These are phyloP conservation scores for Isurus oxyrinchus DNA, from an alignment of 2,113 vertebrate species.

Conservation along the genomic window DNA sequence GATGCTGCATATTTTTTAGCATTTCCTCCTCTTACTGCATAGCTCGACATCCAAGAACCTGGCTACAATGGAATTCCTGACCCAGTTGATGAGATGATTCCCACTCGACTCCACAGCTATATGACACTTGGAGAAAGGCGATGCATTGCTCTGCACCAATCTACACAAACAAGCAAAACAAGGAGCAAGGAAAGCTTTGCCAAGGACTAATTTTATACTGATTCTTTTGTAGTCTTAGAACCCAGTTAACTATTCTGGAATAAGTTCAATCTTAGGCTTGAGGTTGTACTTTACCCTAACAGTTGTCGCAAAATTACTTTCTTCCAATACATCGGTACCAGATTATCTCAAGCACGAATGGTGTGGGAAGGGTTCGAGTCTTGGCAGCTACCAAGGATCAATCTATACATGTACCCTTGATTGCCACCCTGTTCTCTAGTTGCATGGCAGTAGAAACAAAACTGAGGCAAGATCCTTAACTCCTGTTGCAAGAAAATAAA, in stretches of 20 bases:
- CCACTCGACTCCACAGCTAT: not conserved
- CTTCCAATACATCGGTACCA: not conserved
- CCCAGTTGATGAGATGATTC: not conserved
- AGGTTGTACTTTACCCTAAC: not conserved
- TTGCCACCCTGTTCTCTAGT: not conserved
- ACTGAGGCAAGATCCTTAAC: not conserved
- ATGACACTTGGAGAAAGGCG: not conserved
- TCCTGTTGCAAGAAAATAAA: not conserved
- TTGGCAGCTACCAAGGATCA: not conserved
- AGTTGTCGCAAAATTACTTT: not conserved
- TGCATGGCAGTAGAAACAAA: not conserved
- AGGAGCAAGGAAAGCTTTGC: not conserved
- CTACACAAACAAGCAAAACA: conserved; percentile 5
- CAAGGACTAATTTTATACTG: not conserved
- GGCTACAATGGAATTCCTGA: not conserved
- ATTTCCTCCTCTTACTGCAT: not conserved
- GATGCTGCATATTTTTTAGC: not conserved
- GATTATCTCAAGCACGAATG: not conserved
- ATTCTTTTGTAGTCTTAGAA: not conserved
- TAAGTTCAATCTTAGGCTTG: not conserved
- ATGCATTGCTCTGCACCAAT: not conserved
- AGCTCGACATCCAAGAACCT: not conserved
- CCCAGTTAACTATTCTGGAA: not conserved
- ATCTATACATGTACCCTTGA: not conserved
- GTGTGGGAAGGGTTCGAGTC: not conserved